Evolutionary conservation across 2,113 vertebrate species (phyloP).

Genomic region (Gadus macrocephalus): DNA sequence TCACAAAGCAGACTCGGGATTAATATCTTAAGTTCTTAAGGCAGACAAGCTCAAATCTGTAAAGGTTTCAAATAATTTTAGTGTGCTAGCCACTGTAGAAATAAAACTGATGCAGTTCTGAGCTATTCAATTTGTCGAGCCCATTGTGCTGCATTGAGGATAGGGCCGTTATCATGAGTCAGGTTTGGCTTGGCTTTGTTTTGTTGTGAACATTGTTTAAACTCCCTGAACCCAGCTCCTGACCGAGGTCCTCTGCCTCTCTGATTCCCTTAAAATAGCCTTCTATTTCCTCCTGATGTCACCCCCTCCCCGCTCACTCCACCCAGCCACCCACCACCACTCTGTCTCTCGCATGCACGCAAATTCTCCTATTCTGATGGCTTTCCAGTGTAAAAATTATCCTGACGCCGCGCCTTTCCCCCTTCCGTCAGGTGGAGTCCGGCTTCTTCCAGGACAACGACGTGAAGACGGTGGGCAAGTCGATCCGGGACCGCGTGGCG

Average conservation of each 20-base stretch:
- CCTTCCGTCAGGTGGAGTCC: slow-evolving; percentile 59
- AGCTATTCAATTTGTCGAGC: too few relatives aligned
- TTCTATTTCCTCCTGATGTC: slow-evolving; percentile 24
- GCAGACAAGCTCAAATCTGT: too few relatives aligned
- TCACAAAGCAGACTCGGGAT: too few relatives aligned
- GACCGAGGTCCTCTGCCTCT: slow-evolving; percentile 36
- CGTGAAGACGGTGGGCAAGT: slow-evolving; percentile 91
- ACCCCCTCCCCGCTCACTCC: too few relatives aligned
- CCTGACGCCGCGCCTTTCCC: slow-evolving; percentile 32
- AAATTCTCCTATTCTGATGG: slow-evolving; percentile 34
- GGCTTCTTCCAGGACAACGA: slow-evolving; percentile 81
- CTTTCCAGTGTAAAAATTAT: slow-evolving; percentile 42
- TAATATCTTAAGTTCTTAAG: too few relatives aligned
- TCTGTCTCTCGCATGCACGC: slow-evolving; percentile 15
- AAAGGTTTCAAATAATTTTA: too few relatives aligned
- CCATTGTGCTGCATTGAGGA: too few relatives aligned
- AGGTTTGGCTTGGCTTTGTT: too few relatives aligned
- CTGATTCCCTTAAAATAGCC: slow-evolving; percentile 47
- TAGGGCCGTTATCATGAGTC: too few relatives aligned
- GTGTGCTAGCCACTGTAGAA: too few relatives aligned
- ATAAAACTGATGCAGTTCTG: too few relatives aligned
- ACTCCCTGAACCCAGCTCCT: slow-evolving; percentile 31
- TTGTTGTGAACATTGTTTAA: slow-evolving; percentile 11
- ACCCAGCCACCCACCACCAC: slow-evolving; percentile 20
- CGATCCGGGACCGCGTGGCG: slow-evolving; percentile 87